phyloP scores from a whole-genome alignment of 2,888 invertebrate species.

The Conistra vaccinii region DNA sequence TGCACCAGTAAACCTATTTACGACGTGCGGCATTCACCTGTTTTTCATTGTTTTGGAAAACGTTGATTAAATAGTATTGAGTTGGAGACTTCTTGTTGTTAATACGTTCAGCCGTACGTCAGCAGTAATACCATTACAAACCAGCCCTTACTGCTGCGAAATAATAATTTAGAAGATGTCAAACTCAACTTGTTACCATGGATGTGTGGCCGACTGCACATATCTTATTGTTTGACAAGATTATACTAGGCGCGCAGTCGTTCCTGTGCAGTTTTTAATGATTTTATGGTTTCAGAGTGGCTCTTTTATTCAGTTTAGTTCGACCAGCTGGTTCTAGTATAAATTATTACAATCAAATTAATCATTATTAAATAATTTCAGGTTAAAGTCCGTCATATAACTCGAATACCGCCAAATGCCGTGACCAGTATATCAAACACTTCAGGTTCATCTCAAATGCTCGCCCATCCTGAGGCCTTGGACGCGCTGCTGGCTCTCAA shows the following conservation, averaged over 20 bases:
- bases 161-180: not conserved
- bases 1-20: not conserved
- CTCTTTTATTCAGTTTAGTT: not conserved
- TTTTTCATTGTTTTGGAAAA: constrained; percentile 4
- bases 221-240: not conserved
- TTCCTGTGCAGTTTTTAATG: not conserved
- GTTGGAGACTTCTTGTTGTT: not conserved
- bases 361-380: constrained; percentile 62
- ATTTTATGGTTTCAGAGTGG: not conserved
- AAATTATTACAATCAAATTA: not conserved
- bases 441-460: constrained; percentile 66
- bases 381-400: constrained; percentile 80
- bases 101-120: too few species aligned
- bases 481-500: constrained; percentile 79
- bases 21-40: not conserved
- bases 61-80: not conserved
- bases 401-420: constrained; percentile 76
- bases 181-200: not conserved
- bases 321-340: not conserved
- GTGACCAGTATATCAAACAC: constrained; percentile 57
- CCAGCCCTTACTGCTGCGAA: not conserved
- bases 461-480: constrained; percentile 81
- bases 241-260: not conserved
- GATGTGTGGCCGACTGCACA: not conserved
- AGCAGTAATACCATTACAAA: too few species aligned